Evolutionary conservation across 2,888 invertebrate species (phyloP).

Genomic region (Eutolmus rufibarbis): DNA sequence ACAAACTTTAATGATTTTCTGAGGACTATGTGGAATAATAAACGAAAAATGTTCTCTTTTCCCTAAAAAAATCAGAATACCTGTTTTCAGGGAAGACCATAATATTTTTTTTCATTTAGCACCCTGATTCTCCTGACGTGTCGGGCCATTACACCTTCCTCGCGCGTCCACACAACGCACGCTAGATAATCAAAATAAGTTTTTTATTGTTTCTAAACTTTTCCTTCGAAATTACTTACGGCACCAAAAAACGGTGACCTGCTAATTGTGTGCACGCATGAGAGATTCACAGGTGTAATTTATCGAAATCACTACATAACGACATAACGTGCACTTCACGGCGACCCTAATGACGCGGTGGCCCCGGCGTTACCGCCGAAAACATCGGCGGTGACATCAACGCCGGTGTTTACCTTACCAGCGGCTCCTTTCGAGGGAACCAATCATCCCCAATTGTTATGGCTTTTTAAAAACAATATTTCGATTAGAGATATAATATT

Average conservation of each 20-base stretch:
- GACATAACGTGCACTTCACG: slow-evolving; percentile 28
- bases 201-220: slow-evolving; percentile 37
- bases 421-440: not conserved
- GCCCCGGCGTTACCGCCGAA: not conserved
- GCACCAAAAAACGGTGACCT: slow-evolving; percentile 33
- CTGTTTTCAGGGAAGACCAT: not conserved
- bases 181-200: slow-evolving; percentile 22
- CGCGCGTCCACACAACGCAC: not conserved
- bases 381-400: slow-evolving; percentile 12
- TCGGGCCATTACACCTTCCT: slow-evolving; percentile 5
- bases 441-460: not conserved
- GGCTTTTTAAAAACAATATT: not conserved
- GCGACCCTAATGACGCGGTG: not conserved
- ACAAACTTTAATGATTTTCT: not conserved
- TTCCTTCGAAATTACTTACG: slow-evolving; percentile 26
- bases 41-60: not conserved
- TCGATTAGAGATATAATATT: too few species aligned
- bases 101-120: not conserved
- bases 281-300: slow-evolving; percentile 60
- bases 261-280: slow-evolving; percentile 61
- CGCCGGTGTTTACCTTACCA: not conserved
- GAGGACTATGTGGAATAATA: not conserved
- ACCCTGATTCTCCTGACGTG: not conserved
- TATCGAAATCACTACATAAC: slow-evolving; percentile 51
- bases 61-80: not conserved